Evolutionary conservation across 2,113 vertebrate species (phyloP), one percentile per base, ranked within the genome.

Genomic region (Vanacampus margaritifer): DNA sequence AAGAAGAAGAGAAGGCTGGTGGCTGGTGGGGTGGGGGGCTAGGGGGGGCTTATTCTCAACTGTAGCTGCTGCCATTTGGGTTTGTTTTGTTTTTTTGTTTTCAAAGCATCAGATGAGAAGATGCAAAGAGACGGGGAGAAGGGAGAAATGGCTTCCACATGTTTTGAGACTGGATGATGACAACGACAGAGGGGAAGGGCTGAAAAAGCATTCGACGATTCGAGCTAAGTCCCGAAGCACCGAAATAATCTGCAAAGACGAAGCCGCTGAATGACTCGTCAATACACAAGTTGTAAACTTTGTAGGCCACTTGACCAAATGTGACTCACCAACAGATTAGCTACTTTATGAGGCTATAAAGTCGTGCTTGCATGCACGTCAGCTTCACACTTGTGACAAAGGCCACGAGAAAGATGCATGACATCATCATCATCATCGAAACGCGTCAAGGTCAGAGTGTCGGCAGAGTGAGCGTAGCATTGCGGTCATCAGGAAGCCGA

Each of bases 81-180:
- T 81, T 79, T 76, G 74, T 73, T 79, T 56, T 62, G 32, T 66
- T 36, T 56, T 59, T 57, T 45, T 61, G 65, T 76, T 65, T 68
- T 26, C 69, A 76, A 75, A 89, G 79, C 86, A 82, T 83, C 64
- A 61, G 76, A 84, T 67, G 74, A 79, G 68, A 78, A 61, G 59
- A 81, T 56, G 79, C 75, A 82, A 83, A 65, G 19, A 71, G 76
- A 78, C 67, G 68, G 69, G 69, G 76, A 81, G 76, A 67, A 67
- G 75, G 76, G 71, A 90, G 84, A 91, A 92, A 92, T 91, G 85
- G 86, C 83, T 89, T 91, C 91, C 92, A 93, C 87, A 92, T 94
- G 92, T 85, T 90, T 68, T 86, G 56, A 78, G 76, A 74, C 56
- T 39, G 56, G 69, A 63, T 59, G 67, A 74, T 71, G 79, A 83